These are phyloP conservation scores for Poliocrania exsul DNA, from an alignment of 2,797 vertebrate species.

Conservation along the genomic window DNA sequence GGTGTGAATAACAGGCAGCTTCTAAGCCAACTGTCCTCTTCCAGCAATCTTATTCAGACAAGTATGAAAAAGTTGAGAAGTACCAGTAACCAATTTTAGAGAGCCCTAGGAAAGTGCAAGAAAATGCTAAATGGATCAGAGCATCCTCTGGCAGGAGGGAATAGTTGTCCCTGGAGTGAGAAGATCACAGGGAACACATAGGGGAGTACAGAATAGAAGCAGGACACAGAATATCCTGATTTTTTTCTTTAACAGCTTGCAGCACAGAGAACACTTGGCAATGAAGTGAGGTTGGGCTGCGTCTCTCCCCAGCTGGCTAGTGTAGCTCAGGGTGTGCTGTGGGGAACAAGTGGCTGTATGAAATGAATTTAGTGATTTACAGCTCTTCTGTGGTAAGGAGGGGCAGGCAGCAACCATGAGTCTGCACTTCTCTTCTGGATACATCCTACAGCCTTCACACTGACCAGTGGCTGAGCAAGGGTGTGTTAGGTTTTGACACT, in stretches of 20 bases:
- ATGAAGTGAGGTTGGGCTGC: background rate
- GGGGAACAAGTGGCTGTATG: rapidly evolving
- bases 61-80: background rate
- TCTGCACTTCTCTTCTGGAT: background rate
- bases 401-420: background rate
- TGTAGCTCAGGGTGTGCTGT: background rate
- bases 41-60: background rate
- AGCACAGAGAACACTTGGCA: background rate
- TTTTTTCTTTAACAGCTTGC: background rate
- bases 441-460: rapidly evolving
- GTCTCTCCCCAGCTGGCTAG: background rate
- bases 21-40: background rate
- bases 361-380: rapidly evolving
- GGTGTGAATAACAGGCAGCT: background rate
- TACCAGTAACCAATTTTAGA: background rate
- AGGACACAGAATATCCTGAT: background rate
- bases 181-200: rapidly evolving
- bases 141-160: background rate
- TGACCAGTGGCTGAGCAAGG: background rate
- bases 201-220: background rate
- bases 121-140: background rate
- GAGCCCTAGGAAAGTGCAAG: background rate
- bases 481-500: background rate
- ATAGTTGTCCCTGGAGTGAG: background rate
- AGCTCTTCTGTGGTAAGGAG: background rate